These are phyloP conservation scores for Celastrina argiolus DNA, from an alignment of 2,888 invertebrate genomes.

Conservation along the genomic window DNA sequence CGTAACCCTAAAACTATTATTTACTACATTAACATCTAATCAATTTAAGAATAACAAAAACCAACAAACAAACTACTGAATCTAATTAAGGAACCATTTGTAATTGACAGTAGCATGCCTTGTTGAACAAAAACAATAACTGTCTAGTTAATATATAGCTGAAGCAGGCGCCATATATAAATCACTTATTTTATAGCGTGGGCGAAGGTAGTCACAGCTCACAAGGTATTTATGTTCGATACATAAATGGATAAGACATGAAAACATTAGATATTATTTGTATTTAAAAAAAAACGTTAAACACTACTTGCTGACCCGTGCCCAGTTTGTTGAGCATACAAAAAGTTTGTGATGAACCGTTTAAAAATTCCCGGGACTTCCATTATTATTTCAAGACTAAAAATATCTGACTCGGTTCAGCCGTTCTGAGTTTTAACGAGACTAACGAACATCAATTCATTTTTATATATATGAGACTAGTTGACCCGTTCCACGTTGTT, in stretches of 20 bases:
- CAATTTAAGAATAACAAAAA: neutral
- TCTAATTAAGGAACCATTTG: neutral
- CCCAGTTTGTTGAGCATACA: no score
- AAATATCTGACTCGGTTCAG: no score
- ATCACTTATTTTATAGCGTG: slow-evolving; percentile 10
- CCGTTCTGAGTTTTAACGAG: no score
- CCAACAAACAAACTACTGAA: neutral
- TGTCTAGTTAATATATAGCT: slow-evolving; percentile 4
- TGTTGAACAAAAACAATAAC: slow-evolving; percentile 7
- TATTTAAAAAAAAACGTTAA: neutral
- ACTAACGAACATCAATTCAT: no score
- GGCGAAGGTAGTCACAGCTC: slow-evolving; percentile 1
- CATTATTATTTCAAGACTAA: no score
- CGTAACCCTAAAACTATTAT: neutral
- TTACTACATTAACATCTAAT: neutral
- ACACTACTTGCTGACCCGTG: no score
- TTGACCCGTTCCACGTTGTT: no score
- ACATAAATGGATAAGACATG: neutral
- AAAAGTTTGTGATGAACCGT: no score
- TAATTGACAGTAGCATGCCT: slow-evolving; percentile 5
- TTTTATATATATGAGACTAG: no score
- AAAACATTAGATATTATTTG: neutral
- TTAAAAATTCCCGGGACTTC: no score
- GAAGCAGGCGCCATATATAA: slow-evolving; percentile 11
- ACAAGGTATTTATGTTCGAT: neutral